Conservation (phyloP, 2,113 vertebrate genomes). For the Halcyon senegalensis region DNA sequence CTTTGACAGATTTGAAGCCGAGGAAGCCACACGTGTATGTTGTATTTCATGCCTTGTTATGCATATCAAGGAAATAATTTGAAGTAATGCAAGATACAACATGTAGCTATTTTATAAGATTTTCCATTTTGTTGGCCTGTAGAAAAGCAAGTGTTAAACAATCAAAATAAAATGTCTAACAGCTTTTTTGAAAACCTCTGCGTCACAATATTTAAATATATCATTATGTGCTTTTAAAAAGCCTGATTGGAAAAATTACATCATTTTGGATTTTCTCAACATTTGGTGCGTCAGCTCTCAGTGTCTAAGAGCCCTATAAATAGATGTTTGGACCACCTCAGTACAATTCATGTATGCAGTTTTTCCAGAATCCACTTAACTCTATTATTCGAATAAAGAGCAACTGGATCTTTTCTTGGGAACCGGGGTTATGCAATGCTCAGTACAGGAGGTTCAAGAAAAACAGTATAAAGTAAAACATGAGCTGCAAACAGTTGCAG, state of each 20-base stretch:
- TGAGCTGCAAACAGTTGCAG: not conserved
- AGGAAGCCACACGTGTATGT: not conserved
- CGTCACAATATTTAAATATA: constrained; percentile 3
- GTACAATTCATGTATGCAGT: constrained; percentile 4
- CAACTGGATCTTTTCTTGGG: constrained; percentile 33
- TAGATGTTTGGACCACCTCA: constrained; percentile 57
- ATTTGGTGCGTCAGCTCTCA: constrained; percentile 16
- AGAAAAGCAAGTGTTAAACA: not conserved
- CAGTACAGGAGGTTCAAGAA: not conserved
- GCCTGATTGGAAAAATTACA: constrained; percentile 55
- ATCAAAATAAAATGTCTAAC: not conserved
- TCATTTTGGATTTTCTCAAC: constrained; percentile 52
- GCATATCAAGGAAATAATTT: not conserved
- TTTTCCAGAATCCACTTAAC: constrained; percentile 52
- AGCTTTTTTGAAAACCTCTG: constrained; percentile 15
- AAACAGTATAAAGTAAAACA: constrained; percentile 21
- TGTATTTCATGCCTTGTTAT: not conserved
- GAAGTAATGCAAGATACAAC: not conserved
- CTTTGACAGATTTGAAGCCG: not conserved
- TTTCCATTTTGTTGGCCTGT: not conserved
- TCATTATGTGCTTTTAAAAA: constrained; percentile 20
- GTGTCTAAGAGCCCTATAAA: constrained; percentile 46
- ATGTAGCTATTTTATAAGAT: not conserved
- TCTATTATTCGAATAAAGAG: constrained; percentile 31
- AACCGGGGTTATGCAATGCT: constrained; percentile 29